Base-by-base conservation (phyloP, 35 echinoderm and acorn worm genomes). In the Holothuria glaberrima region DNA sequence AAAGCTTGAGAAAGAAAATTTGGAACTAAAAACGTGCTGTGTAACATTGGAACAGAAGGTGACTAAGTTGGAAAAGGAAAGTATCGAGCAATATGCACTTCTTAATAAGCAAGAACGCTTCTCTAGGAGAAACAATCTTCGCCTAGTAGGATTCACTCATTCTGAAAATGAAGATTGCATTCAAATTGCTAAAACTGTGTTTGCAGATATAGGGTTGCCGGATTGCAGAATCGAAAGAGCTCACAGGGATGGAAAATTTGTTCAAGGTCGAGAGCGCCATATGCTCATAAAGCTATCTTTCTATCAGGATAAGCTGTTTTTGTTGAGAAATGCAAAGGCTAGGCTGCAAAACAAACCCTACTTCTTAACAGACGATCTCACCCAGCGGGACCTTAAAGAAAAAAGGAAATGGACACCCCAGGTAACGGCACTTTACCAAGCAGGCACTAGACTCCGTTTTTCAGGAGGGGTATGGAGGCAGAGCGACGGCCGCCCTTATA, bases 301-400 rank as follows among this genome's bases (percentile, higher is more conserved):
- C 7, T 41, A 4, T 5, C 29, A 7, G 4, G n/a, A n/a, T n/a
- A n/a, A n/a, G n/a, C n/a, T n/a, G n/a, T n/a, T n/a, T n/a, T n/a
- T n/a, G n/a, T n/a, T 75, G 26, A 3, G 35, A 20, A 75, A 41
- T 75, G 35, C 6, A 20, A 22, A 9, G 20, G 3, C 1, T 4
- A 59, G 21, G 4, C n/a, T 87, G 63, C 12, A 34, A 46, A 59
- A 67, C 24, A 52, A 68, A 44, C 10, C 30, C 14, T 7, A 1
- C 41, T 64, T 48, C 66, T 87, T n/a, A 41, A 68, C 63, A 41
- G 84, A 87, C 22, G 84, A 87, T n/a, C 34, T 87, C 3, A 87
- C 64, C 1, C 0, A 3, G n/a, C 24, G 5, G 33, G 84, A 87
- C 34, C n/a, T 87, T 14, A n/a, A 19, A 67, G 84, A 87, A 24